Conservation (phyloP, 2,888 invertebrate genomes). For the Adelphocoris suturalis region DNA sequence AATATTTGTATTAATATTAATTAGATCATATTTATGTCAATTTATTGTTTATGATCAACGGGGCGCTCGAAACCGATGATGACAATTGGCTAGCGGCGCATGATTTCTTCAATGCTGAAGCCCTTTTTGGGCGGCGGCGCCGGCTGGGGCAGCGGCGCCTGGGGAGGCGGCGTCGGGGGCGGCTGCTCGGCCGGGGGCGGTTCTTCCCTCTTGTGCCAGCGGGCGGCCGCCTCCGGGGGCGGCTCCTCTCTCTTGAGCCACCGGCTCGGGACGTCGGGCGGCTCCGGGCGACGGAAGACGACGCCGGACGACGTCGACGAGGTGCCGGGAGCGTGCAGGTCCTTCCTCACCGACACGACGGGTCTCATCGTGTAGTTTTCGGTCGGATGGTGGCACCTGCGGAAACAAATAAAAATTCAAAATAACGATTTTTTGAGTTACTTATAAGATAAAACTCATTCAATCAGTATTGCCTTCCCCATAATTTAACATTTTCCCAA, state of each 20-base stretch:
- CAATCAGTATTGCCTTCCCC: no score
- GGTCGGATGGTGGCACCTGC: slow-evolving; percentile 76
- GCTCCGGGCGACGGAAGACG: slow-evolving; percentile 75
- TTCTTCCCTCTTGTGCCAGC: slow-evolving; percentile 66
- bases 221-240: slow-evolving; percentile 75
- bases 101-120: slow-evolving; percentile 94
- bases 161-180: slow-evolving; percentile 71
- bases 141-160: slow-evolving; percentile 78
- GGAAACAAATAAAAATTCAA: not conserved
- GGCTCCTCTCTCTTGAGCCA: slow-evolving; percentile 55
- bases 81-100: slow-evolving; percentile 83
- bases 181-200: slow-evolving; percentile 56
- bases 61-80: not conserved
- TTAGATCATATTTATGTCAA: not conserved
- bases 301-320: slow-evolving; percentile 86
- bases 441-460: no score
- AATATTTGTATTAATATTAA: no score
- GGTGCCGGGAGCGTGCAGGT: slow-evolving; percentile 81
- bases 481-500: no score
- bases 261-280: slow-evolving; percentile 76
- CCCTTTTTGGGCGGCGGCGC: slow-evolving; percentile 86
- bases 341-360: slow-evolving; percentile 87
- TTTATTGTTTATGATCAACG: not conserved
- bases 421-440: no score
- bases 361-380: slow-evolving; percentile 86